These are phyloP conservation scores for Decapterus maruadsi DNA, from an alignment of 2,797 vertebrate species.

Conservation along the genomic window DNA sequence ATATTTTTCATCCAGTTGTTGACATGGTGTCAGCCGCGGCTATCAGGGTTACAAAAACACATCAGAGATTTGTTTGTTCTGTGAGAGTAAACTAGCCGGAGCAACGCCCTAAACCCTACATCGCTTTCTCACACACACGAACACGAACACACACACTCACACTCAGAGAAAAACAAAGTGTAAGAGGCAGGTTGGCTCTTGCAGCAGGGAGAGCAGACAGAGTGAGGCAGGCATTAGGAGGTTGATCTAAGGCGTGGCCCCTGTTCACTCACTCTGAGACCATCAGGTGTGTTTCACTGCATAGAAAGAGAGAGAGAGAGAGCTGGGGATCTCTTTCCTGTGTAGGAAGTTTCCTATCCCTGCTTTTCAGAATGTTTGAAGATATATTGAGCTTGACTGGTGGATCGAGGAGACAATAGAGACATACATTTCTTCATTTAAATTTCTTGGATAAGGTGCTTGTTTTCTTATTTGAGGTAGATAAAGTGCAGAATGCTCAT, in stretches of 20 bases:
- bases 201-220: conserved; percentile 86
- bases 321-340: neutral
- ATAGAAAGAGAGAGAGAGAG: neutral
- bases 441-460: no score
- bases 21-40: conserved; percentile 75
- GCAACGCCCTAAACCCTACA: conserved; percentile 63
- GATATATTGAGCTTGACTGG: no score
- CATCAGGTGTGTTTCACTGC: conserved; percentile 14
- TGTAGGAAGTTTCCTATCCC: no score
- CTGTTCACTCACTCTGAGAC: conserved; percentile 83
- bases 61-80: conserved; percentile 83
- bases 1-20: conserved; percentile 56
- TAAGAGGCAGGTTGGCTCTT: conserved; percentile 91
- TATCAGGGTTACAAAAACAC: conserved; percentile 86
- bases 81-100: conserved; percentile 77
- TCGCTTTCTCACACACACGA: conserved; percentile 36
- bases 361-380: no score
- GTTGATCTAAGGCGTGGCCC: conserved; percentile 97
- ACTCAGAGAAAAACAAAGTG: conserved; percentile 73
- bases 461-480: no score
- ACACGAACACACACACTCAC: conserved; percentile 31
- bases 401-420: no score
- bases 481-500: no score
- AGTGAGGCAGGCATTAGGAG: conserved; percentile 81
- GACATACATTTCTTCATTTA: no score